phyloP scores from a whole-genome alignment of 2,888 invertebrate species.

The Meiosimyza decipiens region DNA sequence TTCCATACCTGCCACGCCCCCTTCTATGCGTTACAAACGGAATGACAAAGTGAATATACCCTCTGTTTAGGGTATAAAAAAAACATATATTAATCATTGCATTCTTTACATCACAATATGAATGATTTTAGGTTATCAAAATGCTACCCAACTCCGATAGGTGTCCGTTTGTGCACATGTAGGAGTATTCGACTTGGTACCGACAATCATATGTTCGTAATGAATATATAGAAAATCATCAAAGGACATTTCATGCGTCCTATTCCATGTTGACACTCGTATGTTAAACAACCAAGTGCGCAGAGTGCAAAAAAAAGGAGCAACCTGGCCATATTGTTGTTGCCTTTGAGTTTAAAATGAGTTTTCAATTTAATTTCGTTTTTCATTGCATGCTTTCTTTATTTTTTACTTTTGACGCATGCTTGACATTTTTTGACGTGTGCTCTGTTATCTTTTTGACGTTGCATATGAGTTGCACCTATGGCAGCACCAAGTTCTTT shows the following conservation, averaged over 20 bases:
- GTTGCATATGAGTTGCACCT: constrained; percentile 38
- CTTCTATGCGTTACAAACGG: no score
- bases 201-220: constrained; percentile 1
- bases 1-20: no score
- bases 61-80: no score
- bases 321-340: constrained; percentile 37
- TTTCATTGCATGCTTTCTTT: constrained; percentile 12
- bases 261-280: constrained; percentile 6
- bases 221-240: constrained; percentile 29
- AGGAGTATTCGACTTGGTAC: not conserved
- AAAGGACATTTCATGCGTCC: constrained; percentile 25
- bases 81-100: no score
- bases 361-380: constrained; percentile 42
- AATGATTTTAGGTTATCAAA: no score
- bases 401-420: constrained; percentile 36
- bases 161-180: not conserved
- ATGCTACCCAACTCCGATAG: no score
- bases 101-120: no score
- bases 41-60: no score
- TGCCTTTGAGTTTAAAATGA: constrained; percentile 27
- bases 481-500: constrained; percentile 30
- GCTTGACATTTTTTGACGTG: constrained; percentile 42
- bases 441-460: constrained; percentile 32
- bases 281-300: not conserved
- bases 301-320: constrained; percentile 10